Conservation (phyloP, 2,797 vertebrate genomes). For the Heterohyrax brucei region DNA sequence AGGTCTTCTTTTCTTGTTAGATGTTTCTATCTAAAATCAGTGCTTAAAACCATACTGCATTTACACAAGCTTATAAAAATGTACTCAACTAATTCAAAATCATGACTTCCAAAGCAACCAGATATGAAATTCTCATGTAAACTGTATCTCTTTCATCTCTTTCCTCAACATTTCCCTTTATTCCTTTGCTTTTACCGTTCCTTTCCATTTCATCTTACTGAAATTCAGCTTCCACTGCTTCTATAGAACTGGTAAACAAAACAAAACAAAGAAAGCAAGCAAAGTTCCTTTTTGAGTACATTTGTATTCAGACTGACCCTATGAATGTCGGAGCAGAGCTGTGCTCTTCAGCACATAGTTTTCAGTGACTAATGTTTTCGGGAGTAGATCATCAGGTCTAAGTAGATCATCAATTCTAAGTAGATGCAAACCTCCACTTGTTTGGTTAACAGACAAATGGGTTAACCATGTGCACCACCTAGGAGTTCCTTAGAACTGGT, state of each 20-base stretch:
- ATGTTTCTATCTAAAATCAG: neutral
- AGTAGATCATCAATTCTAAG: neutral
- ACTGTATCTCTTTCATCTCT: neutral
- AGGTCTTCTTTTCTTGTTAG: neutral
- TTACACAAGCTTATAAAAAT: neutral
- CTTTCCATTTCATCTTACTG: neutral
- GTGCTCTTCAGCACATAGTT: neutral
- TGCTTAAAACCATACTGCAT: neutral
- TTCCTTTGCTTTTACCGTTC: neutral
- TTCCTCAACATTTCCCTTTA: neutral
- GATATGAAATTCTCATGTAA: neutral
- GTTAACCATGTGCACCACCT: neutral
- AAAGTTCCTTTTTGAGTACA: neutral
- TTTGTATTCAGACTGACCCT: neutral
- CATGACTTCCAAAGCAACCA: neutral
- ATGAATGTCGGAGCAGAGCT: neutral
- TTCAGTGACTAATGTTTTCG: neutral
- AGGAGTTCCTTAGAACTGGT: neutral
- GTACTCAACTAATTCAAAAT: slow-evolving; percentile 5
- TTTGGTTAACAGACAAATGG: too few relatives aligned
- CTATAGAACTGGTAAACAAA: neutral
- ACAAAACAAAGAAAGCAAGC: neutral
- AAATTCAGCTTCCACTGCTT: slow-evolving; percentile 11
- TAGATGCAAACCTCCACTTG: neutral
- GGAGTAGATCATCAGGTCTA: neutral